Base-by-base conservation (phyloP, 2,797 vertebrate genomes). In the Sebastes taczanowskii region DNA sequence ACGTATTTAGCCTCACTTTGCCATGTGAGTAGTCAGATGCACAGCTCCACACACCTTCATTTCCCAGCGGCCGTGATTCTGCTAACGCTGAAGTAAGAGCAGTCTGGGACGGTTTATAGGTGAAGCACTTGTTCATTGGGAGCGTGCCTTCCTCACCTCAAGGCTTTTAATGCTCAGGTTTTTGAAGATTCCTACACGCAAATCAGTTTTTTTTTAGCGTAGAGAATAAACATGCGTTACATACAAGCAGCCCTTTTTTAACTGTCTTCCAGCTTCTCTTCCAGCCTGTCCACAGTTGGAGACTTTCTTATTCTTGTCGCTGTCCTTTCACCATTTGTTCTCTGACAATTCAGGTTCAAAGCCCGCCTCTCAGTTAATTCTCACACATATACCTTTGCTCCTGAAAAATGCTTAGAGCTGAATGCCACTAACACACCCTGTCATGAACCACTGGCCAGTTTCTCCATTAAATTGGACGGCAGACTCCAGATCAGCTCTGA, bases 1-100 rank as follows among this genome's bases (percentile, higher is more conserved):
- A 65, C 1, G 23, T 65, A 66, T 76, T 84, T 66, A 74, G 18
- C 55, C 63, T 74, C 56, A 76, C 27, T 80, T 86, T 78, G 32
- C 53, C 29, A 34, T 76, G 32, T 25, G 27, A 68, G 53, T 14
- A 52, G n/a, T 66, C 49, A 71, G 61, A 77, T 32, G 62, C 49
- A 53, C n/a, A 75, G 22, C 64, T 59, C 58, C 46, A 34, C 14
- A 38, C 27, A 30, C 18, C 55, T 64, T 79, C 25, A 70, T 76
- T 82, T 85, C 74, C 73, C 69, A 60, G 16, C 1, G 22, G 70
- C 59, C 29, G 6, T 5, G 6, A 66, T 61, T 56, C 7, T 7
- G 7, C 70, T 27, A 14, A 32, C 29, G 5, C 73, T 78, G 30
- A 59, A 66, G 55, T 27, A 29, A 27, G 62, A 82, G 70, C 56